These are phyloP conservation scores for Bujurquina vittata DNA, from an alignment of 2,113 vertebrate genomes.

Conservation along the genomic window DNA sequence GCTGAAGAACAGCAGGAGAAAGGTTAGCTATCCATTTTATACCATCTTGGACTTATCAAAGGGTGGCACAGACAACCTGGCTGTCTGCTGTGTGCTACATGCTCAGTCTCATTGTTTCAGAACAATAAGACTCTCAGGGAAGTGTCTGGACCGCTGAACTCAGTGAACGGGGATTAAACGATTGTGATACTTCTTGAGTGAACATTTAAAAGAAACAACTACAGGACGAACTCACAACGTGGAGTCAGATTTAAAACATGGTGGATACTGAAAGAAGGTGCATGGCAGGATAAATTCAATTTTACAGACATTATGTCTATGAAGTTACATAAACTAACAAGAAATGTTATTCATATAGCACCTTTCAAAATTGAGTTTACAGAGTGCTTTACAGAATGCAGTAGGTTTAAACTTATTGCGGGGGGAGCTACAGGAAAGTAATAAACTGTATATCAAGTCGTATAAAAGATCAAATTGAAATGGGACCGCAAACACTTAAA, in stretches of 20 bases:
- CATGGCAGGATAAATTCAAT: background rate
- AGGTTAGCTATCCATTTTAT: conserved; percentile 59
- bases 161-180: background rate
- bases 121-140: background rate
- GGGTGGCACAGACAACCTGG: conserved; percentile 25
- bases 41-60: conserved; percentile 54
- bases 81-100: conserved; percentile 7
- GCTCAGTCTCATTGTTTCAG: background rate
- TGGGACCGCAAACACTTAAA: conserved; percentile 1
- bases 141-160: background rate
- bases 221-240: background rate
- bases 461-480: background rate
- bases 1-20: conserved; percentile 57
- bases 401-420: background rate
- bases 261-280: background rate
- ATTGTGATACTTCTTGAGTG: background rate
- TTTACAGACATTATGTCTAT: background rate
- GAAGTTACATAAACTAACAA: background rate
- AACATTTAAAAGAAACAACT: background rate
- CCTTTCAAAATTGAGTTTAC: background rate
- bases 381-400: background rate
- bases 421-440: background rate
- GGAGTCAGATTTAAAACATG: background rate
- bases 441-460: background rate
- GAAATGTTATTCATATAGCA: background rate